These are phyloP conservation scores for Thecophora atra DNA, from an alignment of 2,888 invertebrate species.

Conservation along the genomic window DNA sequence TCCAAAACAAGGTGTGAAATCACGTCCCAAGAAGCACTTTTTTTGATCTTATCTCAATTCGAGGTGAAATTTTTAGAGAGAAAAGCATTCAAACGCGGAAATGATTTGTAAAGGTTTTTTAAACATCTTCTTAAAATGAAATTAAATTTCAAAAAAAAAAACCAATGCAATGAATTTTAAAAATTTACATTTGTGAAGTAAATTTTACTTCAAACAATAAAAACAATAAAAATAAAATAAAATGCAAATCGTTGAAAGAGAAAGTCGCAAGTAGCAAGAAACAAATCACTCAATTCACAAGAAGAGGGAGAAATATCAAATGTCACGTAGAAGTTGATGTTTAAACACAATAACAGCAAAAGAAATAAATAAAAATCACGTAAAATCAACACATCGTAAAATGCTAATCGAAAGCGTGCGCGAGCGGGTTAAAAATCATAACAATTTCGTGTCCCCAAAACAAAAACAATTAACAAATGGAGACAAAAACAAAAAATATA, in stretches of 20 bases:
- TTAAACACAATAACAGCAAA: background rate
- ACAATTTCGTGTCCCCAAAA: background rate
- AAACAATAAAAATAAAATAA: background rate
- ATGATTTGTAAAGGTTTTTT: background rate
- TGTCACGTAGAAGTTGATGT: background rate
- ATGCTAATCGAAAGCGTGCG: slow-evolving; percentile 29
- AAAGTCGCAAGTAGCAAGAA: background rate
- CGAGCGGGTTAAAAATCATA: slow-evolving; percentile 8
- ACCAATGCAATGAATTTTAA: background rate
- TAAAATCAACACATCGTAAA: slow-evolving; percentile 14
- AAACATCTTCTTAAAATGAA: background rate
- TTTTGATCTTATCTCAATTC: background rate
- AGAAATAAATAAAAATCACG: background rate
- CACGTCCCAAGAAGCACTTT: background rate
- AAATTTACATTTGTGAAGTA: no score
- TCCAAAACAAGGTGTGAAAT: background rate
- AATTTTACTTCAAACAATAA: no score
- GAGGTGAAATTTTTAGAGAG: background rate
- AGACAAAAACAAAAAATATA: background rate
- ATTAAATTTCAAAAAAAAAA: background rate
- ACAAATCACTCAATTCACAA: background rate
- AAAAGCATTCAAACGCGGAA: background rate
- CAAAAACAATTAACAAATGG: background rate
- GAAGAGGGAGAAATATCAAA: background rate
- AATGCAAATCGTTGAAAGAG: background rate